These are phyloP conservation scores for Cephus pulcher DNA, from an alignment of 2,888 invertebrate species.

Conservation along the genomic window DNA sequence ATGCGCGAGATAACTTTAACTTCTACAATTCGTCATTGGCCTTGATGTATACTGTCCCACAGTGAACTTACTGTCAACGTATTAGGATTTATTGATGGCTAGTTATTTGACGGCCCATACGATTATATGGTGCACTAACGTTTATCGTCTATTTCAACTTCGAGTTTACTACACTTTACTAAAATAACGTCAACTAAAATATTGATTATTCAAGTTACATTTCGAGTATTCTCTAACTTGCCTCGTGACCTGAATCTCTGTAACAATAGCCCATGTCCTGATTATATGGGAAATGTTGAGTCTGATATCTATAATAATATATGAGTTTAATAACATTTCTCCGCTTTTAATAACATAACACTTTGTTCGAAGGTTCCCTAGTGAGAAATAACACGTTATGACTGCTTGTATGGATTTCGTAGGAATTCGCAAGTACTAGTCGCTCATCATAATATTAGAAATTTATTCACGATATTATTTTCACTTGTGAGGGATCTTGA, in stretches of 20 bases:
- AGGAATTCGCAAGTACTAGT: neutral
- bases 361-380: neutral
- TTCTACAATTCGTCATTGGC: neutral
- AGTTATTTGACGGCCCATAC: neutral
- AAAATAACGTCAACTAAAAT: neutral
- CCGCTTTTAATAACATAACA: too few relatives aligned
- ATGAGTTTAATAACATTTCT: conserved; percentile 15
- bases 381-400: neutral
- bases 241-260: conserved; percentile 10
- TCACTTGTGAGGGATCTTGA: neutral
- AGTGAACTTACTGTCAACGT: neutral
- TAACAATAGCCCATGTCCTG: neutral
- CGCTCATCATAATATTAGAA: neutral
- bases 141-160: neutral
- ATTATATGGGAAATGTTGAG: conserved; percentile 2
- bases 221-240: neutral
- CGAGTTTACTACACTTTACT: neutral
- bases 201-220: neutral
- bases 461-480: neutral
- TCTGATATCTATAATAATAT: neutral
- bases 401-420: too few relatives aligned
- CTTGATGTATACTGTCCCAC: neutral
- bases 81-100: neutral
- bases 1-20: neutral
- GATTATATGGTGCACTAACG: neutral